These are phyloP conservation scores for Diuraphis noxia DNA, from an alignment of 1,140 invertebrate genomes.

Conservation along the genomic window DNA sequence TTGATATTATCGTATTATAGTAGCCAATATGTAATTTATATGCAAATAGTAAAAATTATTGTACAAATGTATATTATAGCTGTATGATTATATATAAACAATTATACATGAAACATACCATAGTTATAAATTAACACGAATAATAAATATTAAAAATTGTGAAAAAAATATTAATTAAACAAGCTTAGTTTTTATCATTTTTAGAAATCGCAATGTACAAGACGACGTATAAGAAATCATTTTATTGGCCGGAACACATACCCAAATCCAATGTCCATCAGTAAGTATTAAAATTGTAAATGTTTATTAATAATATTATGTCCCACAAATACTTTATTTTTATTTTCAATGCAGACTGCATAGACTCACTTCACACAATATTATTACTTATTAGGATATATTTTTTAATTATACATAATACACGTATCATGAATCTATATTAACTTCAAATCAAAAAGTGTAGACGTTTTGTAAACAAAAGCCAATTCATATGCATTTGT, in stretches of 20 bases:
- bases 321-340: neutral
- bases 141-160: too few relatives aligned
- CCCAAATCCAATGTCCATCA: neutral
- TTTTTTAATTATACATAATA: neutral
- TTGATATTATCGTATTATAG: neutral
- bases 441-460: neutral
- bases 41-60: neutral
- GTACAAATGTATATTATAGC: neutral
- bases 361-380: neutral
- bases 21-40: neutral
- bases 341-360: neutral
- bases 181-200: neutral
- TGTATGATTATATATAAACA: neutral
- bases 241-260: neutral
- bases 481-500: neutral
- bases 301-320: neutral
- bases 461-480: neutral
- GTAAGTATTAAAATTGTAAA: neutral
- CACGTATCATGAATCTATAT: neutral
- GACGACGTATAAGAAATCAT: neutral
- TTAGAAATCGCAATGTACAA: neutral
- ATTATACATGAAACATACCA: neutral
- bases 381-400: neutral
- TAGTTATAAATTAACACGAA: neutral
- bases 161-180: neutral